Conservation (phyloP, 92 coral and sea anemone species). For the Epizoanthus rinbou region DNA sequence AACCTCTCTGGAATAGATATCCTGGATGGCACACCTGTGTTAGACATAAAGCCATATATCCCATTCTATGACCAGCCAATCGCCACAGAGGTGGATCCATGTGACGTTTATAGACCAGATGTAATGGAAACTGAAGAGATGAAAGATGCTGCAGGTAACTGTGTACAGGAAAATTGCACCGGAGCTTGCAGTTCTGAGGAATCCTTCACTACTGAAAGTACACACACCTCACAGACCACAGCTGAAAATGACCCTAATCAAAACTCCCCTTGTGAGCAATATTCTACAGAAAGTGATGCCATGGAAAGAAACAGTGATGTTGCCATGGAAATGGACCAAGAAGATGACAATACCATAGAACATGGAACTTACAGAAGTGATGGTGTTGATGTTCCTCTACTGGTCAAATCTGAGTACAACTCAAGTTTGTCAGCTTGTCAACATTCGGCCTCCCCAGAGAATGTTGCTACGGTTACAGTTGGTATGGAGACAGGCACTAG, state of each 20-base stretch:
- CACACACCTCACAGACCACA: background rate
- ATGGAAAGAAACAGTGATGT: background rate
- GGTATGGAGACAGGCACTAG: too few species aligned
- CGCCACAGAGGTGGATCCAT: background rate
- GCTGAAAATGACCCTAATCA: background rate
- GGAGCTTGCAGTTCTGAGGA: background rate
- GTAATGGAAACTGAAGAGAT: conserved; percentile 12
- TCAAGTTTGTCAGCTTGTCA: background rate
- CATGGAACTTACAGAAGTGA: background rate
- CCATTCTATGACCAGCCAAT: conserved; percentile 64
- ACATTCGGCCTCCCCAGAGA: background rate
- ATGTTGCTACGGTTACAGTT: background rate
- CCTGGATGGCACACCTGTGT: conserved; percentile 72
- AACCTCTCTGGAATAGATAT: conserved; percentile 67
- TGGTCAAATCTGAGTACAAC: background rate
- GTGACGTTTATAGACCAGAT: background rate
- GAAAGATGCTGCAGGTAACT: background rate
- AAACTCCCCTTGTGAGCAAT: too few species aligned
- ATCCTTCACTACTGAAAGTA: background rate
- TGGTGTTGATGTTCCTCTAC: background rate
- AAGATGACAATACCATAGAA: background rate
- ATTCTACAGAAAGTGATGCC: background rate
- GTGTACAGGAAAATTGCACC: background rate
- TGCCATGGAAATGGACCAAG: conserved; percentile 21
- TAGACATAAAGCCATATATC: conserved; percentile 69